These are phyloP conservation scores for Micromesistius poutassou DNA, from an alignment of 2,797 vertebrate genomes.

Conservation along the genomic window DNA sequence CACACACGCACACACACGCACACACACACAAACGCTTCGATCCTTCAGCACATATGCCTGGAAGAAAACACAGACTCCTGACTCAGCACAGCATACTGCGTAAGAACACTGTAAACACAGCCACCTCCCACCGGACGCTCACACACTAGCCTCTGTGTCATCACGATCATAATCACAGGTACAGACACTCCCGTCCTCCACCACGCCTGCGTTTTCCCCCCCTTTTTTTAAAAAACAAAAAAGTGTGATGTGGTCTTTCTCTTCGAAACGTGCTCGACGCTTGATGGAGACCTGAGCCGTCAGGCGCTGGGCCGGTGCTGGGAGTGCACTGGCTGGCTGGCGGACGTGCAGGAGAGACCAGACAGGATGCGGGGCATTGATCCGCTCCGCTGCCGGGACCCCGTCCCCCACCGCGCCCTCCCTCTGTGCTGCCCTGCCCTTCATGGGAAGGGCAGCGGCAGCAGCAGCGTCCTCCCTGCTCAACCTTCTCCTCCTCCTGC, in stretches of 20 bases:
- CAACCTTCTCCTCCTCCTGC: background rate
- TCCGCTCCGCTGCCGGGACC: conserved; percentile 29
- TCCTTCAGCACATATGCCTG: conserved; percentile 26
- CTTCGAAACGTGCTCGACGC: conserved; percentile 42
- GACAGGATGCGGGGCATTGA: conserved; percentile 66
- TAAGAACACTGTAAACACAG: conserved; percentile 36
- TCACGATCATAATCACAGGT: background rate
- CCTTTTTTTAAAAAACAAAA: conserved; percentile 8
- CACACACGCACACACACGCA: background rate
- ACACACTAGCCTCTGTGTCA: conserved; percentile 13
- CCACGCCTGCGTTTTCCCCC: conserved; percentile 42
- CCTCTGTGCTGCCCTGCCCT: background rate
- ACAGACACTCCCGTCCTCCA: background rate
- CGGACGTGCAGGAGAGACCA: conserved; percentile 49
- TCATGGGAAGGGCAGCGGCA: background rate
- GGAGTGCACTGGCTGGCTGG: conserved; percentile 7
- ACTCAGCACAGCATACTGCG: conserved; percentile 22
- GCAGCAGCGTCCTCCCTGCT: background rate
- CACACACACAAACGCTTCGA: background rate
- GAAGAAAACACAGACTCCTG: conserved; percentile 34
- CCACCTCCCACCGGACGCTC: conserved; percentile 13
- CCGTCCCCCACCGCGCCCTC: background rate
- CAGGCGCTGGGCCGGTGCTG: conserved; percentile 34
- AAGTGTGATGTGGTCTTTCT: conserved; percentile 43
- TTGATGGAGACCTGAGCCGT: conserved; percentile 52